Conservation (phyloP, 2,888 invertebrate genomes). For the Drosophila stalkeri region DNA sequence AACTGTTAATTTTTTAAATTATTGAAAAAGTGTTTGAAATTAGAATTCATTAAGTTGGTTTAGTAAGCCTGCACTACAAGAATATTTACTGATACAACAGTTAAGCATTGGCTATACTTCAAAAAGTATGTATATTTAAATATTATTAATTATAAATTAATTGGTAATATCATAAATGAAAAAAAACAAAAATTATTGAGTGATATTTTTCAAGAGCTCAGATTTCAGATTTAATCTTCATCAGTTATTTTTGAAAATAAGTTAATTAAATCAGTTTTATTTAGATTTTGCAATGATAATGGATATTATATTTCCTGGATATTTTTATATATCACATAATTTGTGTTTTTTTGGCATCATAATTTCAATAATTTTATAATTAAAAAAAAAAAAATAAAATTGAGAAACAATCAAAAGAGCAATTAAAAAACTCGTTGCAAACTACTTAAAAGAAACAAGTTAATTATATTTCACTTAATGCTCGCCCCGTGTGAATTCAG, state of each 20-base stretch:
- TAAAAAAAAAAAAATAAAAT: not conserved
- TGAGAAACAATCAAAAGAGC: slow-evolving; percentile 8
- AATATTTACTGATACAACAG: not conserved
- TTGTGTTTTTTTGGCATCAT: not conserved
- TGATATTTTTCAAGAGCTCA: too few species aligned
- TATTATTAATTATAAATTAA: not conserved
- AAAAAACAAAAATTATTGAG: not conserved
- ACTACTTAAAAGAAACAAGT: slow-evolving; percentile 3
- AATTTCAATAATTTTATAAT: not conserved
- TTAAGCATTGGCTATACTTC: not conserved
- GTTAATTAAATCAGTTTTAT: not conserved
- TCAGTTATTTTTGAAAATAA: too few species aligned
- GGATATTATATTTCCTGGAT: not conserved
- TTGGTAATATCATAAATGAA: not conserved
- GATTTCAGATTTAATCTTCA: too few species aligned
- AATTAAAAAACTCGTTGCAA: slow-evolving; percentile 22
- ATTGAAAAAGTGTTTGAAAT: not conserved
- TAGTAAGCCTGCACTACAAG: not conserved
- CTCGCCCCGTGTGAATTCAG: slow-evolving; percentile 9
- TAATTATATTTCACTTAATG: slow-evolving; percentile 13
- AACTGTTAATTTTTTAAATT: too few species aligned
- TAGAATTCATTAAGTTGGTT: not conserved
- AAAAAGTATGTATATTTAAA: not conserved
- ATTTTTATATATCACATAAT: not conserved
- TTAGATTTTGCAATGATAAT: not conserved